Percentiles rank a stretch among this genome's conserved stretches.
These are phyloP conservation scores for Pristionchus pacificus DNA, from an alignment of 1,140 invertebrate genomes.

Conservation along the genomic window DNA sequence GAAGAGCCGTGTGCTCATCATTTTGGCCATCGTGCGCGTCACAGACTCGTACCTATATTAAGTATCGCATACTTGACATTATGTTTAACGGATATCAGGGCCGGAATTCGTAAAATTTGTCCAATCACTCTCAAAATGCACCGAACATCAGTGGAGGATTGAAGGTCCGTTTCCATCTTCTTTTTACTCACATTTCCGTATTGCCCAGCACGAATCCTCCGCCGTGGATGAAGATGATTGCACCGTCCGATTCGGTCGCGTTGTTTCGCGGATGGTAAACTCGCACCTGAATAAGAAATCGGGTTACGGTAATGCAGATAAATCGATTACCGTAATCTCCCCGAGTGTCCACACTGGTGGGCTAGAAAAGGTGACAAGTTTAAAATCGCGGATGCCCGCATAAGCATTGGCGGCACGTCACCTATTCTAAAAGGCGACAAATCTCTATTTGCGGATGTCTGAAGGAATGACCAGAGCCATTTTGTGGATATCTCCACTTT, in stretches of 20 bases:
- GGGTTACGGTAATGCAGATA: neutral
- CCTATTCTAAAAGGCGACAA: too few relatives aligned
- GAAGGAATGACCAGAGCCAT: too few relatives aligned
- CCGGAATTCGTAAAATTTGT: too few relatives aligned
- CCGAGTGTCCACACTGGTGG: neutral
- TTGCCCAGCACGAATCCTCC: conserved; percentile 43
- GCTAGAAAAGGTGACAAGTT: too few relatives aligned
- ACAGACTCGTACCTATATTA: conserved; percentile 18
- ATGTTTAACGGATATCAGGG: too few relatives aligned
- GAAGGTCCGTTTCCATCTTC: too few relatives aligned
- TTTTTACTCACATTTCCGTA: conserved; percentile 13
- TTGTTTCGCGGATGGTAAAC: conserved; percentile 42
- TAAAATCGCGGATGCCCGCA: neutral
- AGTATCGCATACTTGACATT: neutral
- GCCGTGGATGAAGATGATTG: conserved; percentile 53
- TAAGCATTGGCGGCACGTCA: too few relatives aligned
- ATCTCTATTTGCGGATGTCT: too few relatives aligned
- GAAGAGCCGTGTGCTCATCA: conserved; percentile 5
- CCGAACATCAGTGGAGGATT: too few relatives aligned
- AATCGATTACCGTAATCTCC: neutral
- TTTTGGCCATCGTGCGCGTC: conserved; percentile 20
- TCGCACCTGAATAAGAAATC: conserved; percentile 15
- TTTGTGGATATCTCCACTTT: neutral
- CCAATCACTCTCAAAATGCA: too few relatives aligned
- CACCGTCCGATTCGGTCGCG: conserved; percentile 32